phyloP scores from a whole-genome alignment of 1,140 invertebrate genomes.

The Drosophila leontia region DNA sequence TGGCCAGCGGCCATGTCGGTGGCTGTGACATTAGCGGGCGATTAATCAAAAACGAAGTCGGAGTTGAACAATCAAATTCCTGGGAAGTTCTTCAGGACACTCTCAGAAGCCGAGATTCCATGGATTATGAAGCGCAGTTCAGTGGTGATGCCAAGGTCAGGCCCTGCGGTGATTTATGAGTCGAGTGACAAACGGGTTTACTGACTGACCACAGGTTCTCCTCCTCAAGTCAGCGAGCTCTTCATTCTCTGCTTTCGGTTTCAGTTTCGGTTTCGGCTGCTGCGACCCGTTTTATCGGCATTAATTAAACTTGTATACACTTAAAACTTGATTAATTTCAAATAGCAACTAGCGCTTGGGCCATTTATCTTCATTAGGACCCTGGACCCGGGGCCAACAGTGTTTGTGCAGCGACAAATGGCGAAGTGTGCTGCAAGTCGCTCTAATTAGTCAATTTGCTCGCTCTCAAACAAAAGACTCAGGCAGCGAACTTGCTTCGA shows the following conservation, averaged over 20 bases:
- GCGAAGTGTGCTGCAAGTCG: slow-evolving; percentile 77
- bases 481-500: slow-evolving; percentile 55
- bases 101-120: slow-evolving; percentile 4
- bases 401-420: slow-evolving; percentile 55
- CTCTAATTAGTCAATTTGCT: slow-evolving; percentile 63
- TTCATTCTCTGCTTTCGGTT: slow-evolving; percentile 36
- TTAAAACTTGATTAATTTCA: slow-evolving; percentile 70
- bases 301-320: slow-evolving; percentile 72
- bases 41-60: slow-evolving; percentile 59
- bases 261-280: slow-evolving; percentile 21
- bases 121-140: slow-evolving; percentile 1
- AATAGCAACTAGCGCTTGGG: slow-evolving; percentile 47
- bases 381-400: slow-evolving; percentile 5
- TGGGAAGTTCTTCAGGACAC: slow-evolving; percentile 64
- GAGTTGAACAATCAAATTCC: slow-evolving; percentile 57
- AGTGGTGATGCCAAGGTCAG: slow-evolving; percentile 60
- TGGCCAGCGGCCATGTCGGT: slow-evolving; percentile 25
- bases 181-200: slow-evolving; percentile 76
- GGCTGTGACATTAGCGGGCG: slow-evolving; percentile 63
- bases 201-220: slow-evolving; percentile 28
- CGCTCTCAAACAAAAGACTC: slow-evolving; percentile 66
- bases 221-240: slow-evolving; percentile 20
- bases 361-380: slow-evolving; percentile 76
- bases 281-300: slow-evolving; percentile 70
- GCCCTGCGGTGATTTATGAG: slow-evolving; percentile 70